Evolutionary conservation across 2,888 invertebrate genomes (phyloP), one percentile per base, ranked within the genome.

Genomic region (Caenorhabditis uteleia): DNA sequence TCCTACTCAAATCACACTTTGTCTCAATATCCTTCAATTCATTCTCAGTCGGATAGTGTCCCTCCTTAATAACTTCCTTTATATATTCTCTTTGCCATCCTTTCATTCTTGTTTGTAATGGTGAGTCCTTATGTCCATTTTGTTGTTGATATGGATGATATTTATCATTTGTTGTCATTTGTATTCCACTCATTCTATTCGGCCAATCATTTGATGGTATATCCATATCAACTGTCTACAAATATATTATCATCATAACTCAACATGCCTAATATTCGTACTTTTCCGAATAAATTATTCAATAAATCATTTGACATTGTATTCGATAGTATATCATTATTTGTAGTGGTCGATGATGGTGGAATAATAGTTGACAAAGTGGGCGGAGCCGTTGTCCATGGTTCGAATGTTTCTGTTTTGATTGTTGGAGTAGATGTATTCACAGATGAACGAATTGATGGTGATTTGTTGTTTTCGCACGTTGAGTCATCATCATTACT

Each of bases 61-160:
- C 68, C 27, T 72, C 58, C 20, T 69, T 72, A 29, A 72, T 72
- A n/a, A 69, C 64, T 20, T 72, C 72, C 26, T 72, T 72, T 2
- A 72, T 72, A 33, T 72, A 72, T 42, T 72, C 72, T 27, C 72
- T 42, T 34, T 72, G 72, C 72, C 72, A 72, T 36, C 72, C 72
- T 47, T 72, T 72, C 72, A 72, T 72, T 50, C 72, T 38, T 7
- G 72, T 72, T 43, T 72, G 72, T 23, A 72, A 21, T 27, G 49
- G 48, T 2, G 42, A 53, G 5, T 67, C 61, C 55, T n/a, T n/a
- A n/a, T n/a, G n/a, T n/a, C n/a, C n/a, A n/a, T n/a, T n/a, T n/a
- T n/a, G n/a, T n/a, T n/a, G n/a, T n/a, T 29, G 7, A 29, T 29
- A 29, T 10, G 31, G 31, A 29, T 29, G 31, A 14, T 10, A 29